These are phyloP conservation scores for Rhabdomys pumilio DNA, from an alignment of 2,797 vertebrate species.

Conservation along the genomic window DNA sequence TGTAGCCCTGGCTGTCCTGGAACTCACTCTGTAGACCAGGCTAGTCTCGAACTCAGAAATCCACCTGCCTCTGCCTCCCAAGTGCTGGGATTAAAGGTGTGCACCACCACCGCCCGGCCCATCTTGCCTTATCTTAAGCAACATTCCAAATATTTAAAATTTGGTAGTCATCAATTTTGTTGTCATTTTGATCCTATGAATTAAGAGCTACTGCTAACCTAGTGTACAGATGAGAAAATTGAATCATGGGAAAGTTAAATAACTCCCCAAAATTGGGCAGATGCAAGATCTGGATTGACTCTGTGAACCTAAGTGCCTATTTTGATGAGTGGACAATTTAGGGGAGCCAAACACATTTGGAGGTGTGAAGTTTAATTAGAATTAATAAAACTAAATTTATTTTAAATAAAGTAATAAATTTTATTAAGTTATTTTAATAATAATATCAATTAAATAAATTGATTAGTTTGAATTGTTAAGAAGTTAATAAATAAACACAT, in stretches of 20 bases:
- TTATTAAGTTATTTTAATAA: neutral
- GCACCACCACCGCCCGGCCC: too few species aligned
- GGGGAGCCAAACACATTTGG: neutral
- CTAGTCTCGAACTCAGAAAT: too few species aligned
- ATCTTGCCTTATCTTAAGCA: neutral
- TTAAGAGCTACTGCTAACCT: neutral
- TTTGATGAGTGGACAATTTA: neutral
- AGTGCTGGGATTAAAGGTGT: too few species aligned
- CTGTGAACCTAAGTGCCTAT: neutral
- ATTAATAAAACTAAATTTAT: neutral
- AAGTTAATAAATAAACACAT: neutral
- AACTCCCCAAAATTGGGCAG: neutral
- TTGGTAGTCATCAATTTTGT: neutral
- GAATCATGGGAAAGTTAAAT: neutral
- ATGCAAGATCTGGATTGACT: neutral
- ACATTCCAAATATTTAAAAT: constrained; percentile 50
- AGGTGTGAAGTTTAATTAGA: neutral
- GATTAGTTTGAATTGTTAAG: neutral
- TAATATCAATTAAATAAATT: neutral
- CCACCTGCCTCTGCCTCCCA: too few species aligned
- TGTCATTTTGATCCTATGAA: neutral
- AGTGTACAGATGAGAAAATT: neutral
- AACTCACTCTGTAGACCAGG: too few species aligned
- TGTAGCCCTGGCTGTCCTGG: too few species aligned
- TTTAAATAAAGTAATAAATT: neutral